Conservation (phyloP, 64 coral and sea anemone species). For the Acropora tenuis region DNA sequence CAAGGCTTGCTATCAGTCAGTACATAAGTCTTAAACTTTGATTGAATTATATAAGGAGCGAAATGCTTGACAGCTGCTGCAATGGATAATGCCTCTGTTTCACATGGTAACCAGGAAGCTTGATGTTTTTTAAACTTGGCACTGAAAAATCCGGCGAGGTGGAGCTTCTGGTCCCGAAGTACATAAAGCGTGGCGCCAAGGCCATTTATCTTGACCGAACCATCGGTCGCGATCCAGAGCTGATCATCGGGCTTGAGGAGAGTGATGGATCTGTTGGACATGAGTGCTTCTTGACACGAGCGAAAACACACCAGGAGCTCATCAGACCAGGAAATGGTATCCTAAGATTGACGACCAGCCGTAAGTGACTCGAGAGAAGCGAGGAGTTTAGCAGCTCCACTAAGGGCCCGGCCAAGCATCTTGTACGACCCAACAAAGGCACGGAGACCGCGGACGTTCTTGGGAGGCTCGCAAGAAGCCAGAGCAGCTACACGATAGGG, state of each 20-base stretch:
- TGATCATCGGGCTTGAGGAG: neutral
- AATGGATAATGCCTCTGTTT: conserved; percentile 50
- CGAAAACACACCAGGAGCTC: no score
- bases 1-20: conserved; percentile 42
- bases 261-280: no score
- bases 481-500: neutral
- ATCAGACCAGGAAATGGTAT: neutral
- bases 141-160: no score
- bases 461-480: neutral
- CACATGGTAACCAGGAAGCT: conserved; percentile 32
- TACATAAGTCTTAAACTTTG: conserved; percentile 10
- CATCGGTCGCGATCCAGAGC: conserved; percentile 27
- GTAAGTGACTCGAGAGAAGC: conserved; percentile 2
- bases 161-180: no score
- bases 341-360: neutral
- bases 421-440: neutral
- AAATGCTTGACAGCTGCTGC: conserved; percentile 42
- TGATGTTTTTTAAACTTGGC: conserved; percentile 34
- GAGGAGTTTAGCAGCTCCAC: neutral
- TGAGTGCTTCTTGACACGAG: no score
- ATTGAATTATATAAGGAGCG: conserved; percentile 40
- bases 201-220: neutral
- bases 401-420: neutral
- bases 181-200: no score
- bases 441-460: neutral